Evolutionary conservation across 2,888 invertebrate genomes (phyloP).

Genomic region (Heliconius aoede): DNA sequence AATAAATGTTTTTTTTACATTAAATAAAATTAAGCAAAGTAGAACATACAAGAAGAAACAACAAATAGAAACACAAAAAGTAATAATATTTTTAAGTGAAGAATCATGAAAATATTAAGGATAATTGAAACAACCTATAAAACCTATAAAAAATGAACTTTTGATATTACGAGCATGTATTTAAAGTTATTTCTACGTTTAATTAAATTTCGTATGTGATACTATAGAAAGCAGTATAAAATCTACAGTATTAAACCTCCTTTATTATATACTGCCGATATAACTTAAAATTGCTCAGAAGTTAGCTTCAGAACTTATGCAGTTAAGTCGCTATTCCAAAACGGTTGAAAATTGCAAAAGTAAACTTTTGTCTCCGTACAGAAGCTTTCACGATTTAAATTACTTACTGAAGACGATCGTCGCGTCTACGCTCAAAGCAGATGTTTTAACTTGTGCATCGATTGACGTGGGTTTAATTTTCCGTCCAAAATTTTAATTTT

Average conservation of each 20-base stretch:
- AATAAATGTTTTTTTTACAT: too few relatives aligned
- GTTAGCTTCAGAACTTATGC: constrained; percentile 24
- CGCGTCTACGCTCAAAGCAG: background rate
- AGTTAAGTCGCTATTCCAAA: constrained; percentile 24
- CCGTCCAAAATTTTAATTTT: background rate
- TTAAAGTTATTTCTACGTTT: too few relatives aligned
- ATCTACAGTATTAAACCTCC: background rate
- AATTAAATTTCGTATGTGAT: background rate
- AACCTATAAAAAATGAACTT: too few relatives aligned
- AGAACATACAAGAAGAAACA: too few relatives aligned
- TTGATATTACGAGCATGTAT: too few relatives aligned
- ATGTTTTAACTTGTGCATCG: background rate
- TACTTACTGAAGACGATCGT: constrained; percentile 24
- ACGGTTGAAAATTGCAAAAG: constrained; percentile 28
- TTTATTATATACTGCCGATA: constrained; percentile 12
- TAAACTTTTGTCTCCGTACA: constrained; percentile 28
- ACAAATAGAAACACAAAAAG: too few relatives aligned
- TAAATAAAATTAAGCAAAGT: too few relatives aligned
- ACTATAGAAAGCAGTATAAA: background rate
- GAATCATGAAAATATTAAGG: too few relatives aligned
- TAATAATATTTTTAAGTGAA: too few relatives aligned
- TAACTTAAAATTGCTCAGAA: constrained; percentile 23
- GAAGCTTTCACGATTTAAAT: constrained; percentile 21
- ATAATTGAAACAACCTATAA: too few relatives aligned
- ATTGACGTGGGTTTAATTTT: background rate